Percentiles rank a stretch among this genome's conserved stretches.
Conservation (phyloP, 2,888 invertebrate species). For the Melanostoma mellinum region DNA sequence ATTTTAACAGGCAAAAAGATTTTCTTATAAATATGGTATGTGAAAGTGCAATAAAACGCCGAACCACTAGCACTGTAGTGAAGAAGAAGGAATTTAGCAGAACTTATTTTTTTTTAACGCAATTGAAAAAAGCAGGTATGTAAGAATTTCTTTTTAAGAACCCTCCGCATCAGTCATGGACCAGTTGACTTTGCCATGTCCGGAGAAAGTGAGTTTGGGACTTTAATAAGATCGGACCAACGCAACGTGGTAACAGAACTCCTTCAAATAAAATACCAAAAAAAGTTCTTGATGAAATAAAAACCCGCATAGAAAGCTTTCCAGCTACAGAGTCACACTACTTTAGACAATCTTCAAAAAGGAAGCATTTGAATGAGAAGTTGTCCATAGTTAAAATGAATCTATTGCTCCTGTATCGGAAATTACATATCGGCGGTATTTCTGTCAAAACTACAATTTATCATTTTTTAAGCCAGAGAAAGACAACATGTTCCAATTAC, state of each 20-base stretch:
- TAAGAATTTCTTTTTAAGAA: not conserved
- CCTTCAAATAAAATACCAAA: constrained; percentile 19
- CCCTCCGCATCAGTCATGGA: not conserved
- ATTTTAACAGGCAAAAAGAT: no score
- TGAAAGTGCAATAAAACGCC: no score
- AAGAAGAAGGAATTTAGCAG: no score
- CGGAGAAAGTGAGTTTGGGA: constrained; percentile 7
- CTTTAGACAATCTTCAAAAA: constrained; percentile 21
- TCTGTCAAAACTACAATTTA: constrained; percentile 31
- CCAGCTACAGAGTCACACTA: constrained; percentile 13
- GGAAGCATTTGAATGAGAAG: constrained; percentile 22
- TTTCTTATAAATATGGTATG: no score
- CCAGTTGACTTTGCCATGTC: constrained; percentile 8
- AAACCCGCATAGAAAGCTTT: constrained; percentile 13
- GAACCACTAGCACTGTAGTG: no score
- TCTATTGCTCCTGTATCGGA: constrained; percentile 17
- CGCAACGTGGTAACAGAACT: constrained; percentile 16
- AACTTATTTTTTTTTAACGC: no score
- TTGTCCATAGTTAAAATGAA: constrained; percentile 17
- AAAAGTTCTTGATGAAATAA: constrained; percentile 17
- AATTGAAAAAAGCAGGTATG: not conserved
- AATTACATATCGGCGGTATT: constrained; percentile 27
- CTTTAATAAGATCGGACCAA: constrained; percentile 19
- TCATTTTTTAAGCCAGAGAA: constrained; percentile 38
- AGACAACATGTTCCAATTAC: constrained; percentile 21